Evolutionary conservation across 1,140 invertebrate genomes (phyloP), one percentile per base, ranked within the genome.

Genomic region (Lordiphosa stackelbergi): DNA sequence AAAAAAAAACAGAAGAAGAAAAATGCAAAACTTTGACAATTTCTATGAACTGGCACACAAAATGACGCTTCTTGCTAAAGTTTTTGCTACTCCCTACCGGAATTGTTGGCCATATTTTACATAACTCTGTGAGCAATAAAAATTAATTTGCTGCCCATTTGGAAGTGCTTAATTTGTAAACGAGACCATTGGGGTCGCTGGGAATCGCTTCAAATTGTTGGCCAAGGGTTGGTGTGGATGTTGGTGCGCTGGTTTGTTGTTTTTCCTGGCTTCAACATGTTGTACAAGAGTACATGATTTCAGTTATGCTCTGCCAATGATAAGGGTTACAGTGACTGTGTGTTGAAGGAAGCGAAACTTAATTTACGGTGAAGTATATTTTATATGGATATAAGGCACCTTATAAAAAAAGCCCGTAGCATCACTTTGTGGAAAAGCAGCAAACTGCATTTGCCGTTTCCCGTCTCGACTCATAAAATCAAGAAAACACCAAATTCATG

Each of bases 161-260:
- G 78, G 60, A 83, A 83, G 77, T 84, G 64, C 78, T 84, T 83
- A 84, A 83, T 83, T 83, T 83, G 77, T 75, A 81, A 83, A 81
- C 72, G 77, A 83, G 75, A 75, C 75, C 75, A 73, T 69, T 77
- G 68, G 77, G 77, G 56, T 75, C 72, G 73, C 62, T 64, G 61
- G 48, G 53, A 43, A 51, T 72, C 52, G 62, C 58, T 62, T 57
- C 45, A 70, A 54, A 66, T 54, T 74, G 70, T 73, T 66, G 45
- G 58, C 65, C 53, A 49, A 53, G 58, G 68, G 48, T 28, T 10
- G 16, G n/a, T 2, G 38, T 3, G 7, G 16, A 24, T 16, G 12
- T 40, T 52, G 47, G n/a, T 5, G 34, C 24, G 6, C 24, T 34
- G 38, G 7, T 31, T 8, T 37, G 47, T 6, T 6, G 13, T 35